phyloP scores from a whole-genome alignment of 2,888 invertebrate genomes.

The Caenorhabditis japonica region DNA sequence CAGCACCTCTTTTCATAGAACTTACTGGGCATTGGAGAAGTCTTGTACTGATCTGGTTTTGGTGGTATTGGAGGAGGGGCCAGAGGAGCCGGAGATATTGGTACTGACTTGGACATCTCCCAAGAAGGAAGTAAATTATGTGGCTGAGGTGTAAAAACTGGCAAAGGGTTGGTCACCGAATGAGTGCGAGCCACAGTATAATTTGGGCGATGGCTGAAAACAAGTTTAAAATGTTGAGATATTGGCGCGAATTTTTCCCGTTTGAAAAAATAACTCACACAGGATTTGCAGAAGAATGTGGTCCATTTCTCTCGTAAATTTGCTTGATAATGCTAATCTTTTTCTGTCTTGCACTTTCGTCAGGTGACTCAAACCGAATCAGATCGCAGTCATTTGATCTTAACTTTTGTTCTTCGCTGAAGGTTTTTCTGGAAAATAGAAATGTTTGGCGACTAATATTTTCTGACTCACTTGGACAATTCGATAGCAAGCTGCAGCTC shows the following conservation, averaged over 20 bases:
- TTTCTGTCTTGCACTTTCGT: conserved; percentile 53
- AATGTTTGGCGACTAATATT: background rate
- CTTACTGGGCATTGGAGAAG: conserved; percentile 26
- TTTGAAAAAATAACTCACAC: conserved; percentile 18
- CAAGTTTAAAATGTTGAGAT: too few species aligned
- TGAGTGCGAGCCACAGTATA: too few species aligned
- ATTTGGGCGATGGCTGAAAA: too few species aligned
- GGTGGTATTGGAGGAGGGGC: conserved; percentile 34
- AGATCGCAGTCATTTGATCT: conserved; percentile 47
- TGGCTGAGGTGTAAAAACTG: too few species aligned
- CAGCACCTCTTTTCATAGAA: too few species aligned
- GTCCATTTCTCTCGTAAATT: conserved; percentile 48
- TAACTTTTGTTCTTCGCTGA: conserved; percentile 48
- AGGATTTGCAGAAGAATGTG: conserved; percentile 1
- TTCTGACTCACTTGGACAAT: conserved; percentile 55
- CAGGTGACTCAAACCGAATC: conserved; percentile 59
- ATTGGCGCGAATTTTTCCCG: too few species aligned
- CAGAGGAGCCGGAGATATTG: conserved; percentile 7
- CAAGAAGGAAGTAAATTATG: too few species aligned
- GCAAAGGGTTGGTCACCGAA: too few species aligned
- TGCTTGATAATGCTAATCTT: conserved; percentile 63
- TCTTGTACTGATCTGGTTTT: conserved; percentile 20
- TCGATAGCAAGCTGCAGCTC: conserved; percentile 61
- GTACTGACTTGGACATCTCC: too few species aligned
- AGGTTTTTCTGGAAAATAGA: conserved; percentile 54